A percentile compares a stretch with the other conserved stretches of the same genome.
These are phyloP conservation scores for Drosophila ustulata DNA, from an alignment of 2,888 invertebrate genomes.

Conservation along the genomic window DNA sequence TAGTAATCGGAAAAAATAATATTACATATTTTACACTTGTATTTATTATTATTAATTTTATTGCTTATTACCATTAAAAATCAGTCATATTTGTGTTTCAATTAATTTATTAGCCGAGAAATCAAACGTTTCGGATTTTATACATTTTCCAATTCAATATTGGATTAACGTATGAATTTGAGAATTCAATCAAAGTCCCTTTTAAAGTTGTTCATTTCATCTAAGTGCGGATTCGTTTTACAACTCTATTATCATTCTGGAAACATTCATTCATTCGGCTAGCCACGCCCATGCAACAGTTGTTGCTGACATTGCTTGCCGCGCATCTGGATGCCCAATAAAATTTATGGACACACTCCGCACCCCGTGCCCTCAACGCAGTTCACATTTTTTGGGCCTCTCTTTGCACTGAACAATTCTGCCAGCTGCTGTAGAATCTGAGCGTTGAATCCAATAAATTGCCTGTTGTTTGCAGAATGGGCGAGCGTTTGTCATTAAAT, in stretches of 20 bases:
- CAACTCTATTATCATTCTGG: slow-evolving; percentile 45
- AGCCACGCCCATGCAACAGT: slow-evolving; percentile 71
- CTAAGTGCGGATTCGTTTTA: slow-evolving; percentile 18
- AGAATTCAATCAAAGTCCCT: neutral
- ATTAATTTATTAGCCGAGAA: too few relatives aligned
- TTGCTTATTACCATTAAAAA: too few relatives aligned
- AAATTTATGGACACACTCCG: slow-evolving; percentile 60
- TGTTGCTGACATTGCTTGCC: slow-evolving; percentile 68
- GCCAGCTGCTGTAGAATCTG: slow-evolving; percentile 46
- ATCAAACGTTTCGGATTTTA: too few relatives aligned
- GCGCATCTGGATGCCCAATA: slow-evolving; percentile 61
- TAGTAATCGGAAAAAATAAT: too few relatives aligned
- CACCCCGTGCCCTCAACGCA: neutral
- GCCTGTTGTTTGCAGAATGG: slow-evolving; percentile 49
- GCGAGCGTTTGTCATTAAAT: slow-evolving; percentile 71
- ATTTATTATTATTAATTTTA: too few relatives aligned
- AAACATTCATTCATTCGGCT: slow-evolving; percentile 29
- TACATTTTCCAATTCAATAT: neutral
- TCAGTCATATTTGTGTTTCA: too few relatives aligned
- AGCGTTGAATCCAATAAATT: slow-evolving; percentile 61
- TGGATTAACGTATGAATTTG: neutral
- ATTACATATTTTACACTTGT: too few relatives aligned
- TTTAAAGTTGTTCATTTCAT: slow-evolving; percentile 12
- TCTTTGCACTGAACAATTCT: slow-evolving; percentile 28
- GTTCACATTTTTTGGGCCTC: slow-evolving; percentile 37